Conservation (phyloP, 2,888 invertebrate species). For the Cetonia aurata region DNA sequence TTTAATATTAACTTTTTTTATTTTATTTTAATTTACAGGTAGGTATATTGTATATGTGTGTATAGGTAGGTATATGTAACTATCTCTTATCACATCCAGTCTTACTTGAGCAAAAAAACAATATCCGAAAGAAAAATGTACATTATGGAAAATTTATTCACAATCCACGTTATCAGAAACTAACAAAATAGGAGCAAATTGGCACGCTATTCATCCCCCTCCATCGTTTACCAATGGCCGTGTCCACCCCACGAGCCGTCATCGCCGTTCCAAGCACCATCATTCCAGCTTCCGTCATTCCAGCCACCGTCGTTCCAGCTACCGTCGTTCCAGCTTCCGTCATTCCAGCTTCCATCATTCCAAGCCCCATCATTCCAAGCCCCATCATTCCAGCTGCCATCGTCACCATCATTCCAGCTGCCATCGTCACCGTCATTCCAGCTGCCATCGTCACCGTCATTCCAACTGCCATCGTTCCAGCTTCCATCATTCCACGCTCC, state of each 20-base stretch:
- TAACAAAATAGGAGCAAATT: not conserved
- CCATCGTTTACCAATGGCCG: slow-evolving; percentile 36
- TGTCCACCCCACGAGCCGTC: slow-evolving; percentile 38
- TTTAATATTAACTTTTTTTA: slow-evolving; percentile 7
- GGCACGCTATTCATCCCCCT: not conserved
- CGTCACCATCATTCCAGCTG: slow-evolving; percentile 41
- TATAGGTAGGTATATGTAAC: slow-evolving; percentile 12
- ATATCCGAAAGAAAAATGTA: not conserved
- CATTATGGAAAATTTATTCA: not conserved
- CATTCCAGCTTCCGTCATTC: slow-evolving; percentile 38
- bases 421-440: slow-evolving; percentile 42
- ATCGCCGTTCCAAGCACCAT: slow-evolving; percentile 36
- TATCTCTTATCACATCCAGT: slow-evolving; percentile 36
- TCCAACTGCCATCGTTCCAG: slow-evolving; percentile 39
- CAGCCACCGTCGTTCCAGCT: slow-evolving; percentile 23
- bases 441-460: slow-evolving; percentile 25
- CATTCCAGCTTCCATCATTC: slow-evolving; percentile 27
- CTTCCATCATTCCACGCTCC: slow-evolving; percentile 23
- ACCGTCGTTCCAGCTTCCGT: slow-evolving; percentile 35
- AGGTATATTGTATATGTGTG: not conserved
- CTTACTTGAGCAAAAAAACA: slow-evolving; percentile 30
- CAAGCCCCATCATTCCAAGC: slow-evolving; percentile 34
- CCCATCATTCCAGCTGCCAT: slow-evolving; percentile 39
- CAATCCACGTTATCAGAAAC: too few relatives aligned
- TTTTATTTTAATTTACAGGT: slow-evolving; percentile 18